phyloP scores from a whole-genome alignment of 2,113 vertebrate genomes.

The Ophthalmolycus amberensis region DNA sequence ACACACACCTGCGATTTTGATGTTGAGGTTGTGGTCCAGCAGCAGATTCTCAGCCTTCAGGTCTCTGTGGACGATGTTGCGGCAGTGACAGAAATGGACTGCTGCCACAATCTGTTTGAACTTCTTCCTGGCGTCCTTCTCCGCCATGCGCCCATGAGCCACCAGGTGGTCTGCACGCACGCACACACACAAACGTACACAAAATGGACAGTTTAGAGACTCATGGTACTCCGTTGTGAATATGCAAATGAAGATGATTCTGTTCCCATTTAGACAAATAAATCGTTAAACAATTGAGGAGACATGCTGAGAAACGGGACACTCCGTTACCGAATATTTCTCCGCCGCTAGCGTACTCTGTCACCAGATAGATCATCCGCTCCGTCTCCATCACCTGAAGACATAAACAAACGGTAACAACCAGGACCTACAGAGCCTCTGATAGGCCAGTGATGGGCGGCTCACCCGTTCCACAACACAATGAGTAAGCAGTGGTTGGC shows the following conservation, averaged over 20 bases:
- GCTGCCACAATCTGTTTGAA: conserved; percentile 99
- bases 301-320: not conserved
- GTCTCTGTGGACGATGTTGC: conserved; percentile 97
- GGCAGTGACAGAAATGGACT: conserved; percentile 97
- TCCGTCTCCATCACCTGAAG: conserved; percentile 98
- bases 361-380: conserved; percentile 98
- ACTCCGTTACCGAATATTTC: conserved; percentile 96
- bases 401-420: conserved; percentile 42
- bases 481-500: conserved; percentile 57
- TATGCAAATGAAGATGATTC: not conserved
- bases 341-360: conserved; percentile 98
- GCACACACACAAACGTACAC: not conserved
- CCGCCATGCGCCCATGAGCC: conserved; percentile 97
- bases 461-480: conserved; percentile 55
- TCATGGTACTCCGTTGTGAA: not conserved
- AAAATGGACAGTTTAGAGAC: not conserved
- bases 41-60: conserved; percentile 98
- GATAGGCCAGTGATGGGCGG: conserved; percentile 50
- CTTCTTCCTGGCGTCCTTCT: conserved; percentile 96
- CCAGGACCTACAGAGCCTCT: conserved; percentile 55
- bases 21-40: conserved; percentile 88
- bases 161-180: conserved; percentile 92
- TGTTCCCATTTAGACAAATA: not conserved
- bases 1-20: conserved; percentile 76
- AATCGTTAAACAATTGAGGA: not conserved